Evolutionary conservation across 2,113 vertebrate genomes (phyloP).

Genomic region (Hemiscyllium ocellatum): DNA sequence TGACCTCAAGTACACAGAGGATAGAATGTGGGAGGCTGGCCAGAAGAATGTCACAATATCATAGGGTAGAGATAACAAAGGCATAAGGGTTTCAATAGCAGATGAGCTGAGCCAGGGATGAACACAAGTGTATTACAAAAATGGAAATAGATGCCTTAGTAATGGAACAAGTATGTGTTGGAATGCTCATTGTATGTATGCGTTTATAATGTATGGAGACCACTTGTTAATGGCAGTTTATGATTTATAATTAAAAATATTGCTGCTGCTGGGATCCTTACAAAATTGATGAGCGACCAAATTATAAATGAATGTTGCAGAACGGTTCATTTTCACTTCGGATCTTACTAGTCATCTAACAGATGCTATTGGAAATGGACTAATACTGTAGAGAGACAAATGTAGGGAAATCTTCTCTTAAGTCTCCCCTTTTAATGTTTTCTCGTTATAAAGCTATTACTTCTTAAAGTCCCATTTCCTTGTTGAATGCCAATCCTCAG

Average conservation of each 20-base stretch:
- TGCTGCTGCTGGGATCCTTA: neutral
- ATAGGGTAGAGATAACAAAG: neutral
- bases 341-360: neutral
- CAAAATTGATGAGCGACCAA: neutral
- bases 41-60: too few relatives aligned
- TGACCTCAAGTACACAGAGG: too few relatives aligned
- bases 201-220: neutral
- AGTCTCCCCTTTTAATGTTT: too few relatives aligned
- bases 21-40: too few relatives aligned
- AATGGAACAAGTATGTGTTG: neutral
- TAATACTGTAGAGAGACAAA: neutral
- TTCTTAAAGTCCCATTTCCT: too few relatives aligned
- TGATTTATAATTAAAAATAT: neutral
- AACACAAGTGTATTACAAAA: neutral
- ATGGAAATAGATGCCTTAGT: neutral
- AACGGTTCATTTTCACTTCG: neutral
- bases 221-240: neutral
- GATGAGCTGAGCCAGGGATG: neutral
- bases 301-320: constrained; percentile 11
- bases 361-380: neutral
- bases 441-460: too few relatives aligned
- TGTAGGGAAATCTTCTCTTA: neutral
- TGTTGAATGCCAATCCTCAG: too few relatives aligned
- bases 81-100: neutral
- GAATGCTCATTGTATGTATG: neutral